Conservation (phyloP, 2,113 vertebrate genomes). For the Brachirus orientalis region DNA sequence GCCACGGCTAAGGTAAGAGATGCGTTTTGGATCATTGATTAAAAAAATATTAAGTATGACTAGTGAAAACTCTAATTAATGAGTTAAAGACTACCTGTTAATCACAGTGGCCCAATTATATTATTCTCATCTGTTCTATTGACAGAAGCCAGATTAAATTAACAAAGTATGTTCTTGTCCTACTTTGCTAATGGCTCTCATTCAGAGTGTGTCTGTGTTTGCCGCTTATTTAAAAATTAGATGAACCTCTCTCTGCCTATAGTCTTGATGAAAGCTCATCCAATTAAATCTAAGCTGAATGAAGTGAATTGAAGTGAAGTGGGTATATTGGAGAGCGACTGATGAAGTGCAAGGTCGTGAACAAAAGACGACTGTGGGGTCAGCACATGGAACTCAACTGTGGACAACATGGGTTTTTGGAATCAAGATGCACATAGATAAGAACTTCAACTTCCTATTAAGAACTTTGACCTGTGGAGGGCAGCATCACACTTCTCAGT, state of each 20-base stretch:
- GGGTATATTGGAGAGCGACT: background rate
- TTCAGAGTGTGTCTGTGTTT: conserved; percentile 22
- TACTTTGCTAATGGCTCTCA: conserved; percentile 18
- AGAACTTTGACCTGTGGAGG: no score
- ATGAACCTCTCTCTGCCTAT: no score
- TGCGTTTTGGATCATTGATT: no score
- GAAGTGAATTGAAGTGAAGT: background rate
- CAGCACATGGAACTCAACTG: background rate
- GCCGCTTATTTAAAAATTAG: background rate
- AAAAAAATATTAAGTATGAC: background rate
- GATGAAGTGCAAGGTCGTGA: background rate
- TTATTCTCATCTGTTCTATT: conserved; percentile 15
- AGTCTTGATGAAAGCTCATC: no score
- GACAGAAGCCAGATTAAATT: conserved; percentile 10
- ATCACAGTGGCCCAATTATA: conserved; percentile 16
- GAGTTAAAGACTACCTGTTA: background rate
- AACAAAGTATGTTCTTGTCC: background rate
- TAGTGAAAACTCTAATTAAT: conserved; percentile 10
- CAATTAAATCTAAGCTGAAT: no score
- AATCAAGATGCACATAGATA: no score
- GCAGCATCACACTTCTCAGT: no score
- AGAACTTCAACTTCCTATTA: no score
- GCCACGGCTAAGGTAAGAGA: conserved; percentile 96
- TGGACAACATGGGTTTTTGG: background rate
- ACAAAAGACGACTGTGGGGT: background rate